Percentiles rank a stretch among this genome's conserved stretches.
Conservation (phyloP, 2,797 vertebrate genomes). For the Melanotaenia boesemani region DNA sequence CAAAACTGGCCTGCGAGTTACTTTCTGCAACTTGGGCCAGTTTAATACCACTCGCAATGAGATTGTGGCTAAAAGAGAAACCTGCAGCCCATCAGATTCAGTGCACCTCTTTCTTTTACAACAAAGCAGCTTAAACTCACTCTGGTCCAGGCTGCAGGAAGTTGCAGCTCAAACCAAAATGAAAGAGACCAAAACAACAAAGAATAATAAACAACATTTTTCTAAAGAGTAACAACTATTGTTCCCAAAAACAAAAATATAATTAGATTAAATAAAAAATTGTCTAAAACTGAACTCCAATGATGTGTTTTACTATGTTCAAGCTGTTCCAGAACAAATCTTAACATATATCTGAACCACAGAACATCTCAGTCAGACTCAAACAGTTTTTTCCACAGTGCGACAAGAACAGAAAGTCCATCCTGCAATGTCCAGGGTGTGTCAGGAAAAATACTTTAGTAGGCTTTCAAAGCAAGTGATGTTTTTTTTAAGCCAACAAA, state of each 20-base stretch:
- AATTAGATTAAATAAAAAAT: neutral
- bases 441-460: neutral
- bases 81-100: neutral
- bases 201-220: neutral
- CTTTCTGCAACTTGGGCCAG: too few relatives aligned
- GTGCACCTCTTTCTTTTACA: neutral
- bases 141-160: neutral
- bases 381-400: slow-evolving; percentile 3
- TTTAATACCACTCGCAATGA: too few relatives aligned
- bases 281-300: too few relatives aligned
- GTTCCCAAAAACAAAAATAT: neutral
- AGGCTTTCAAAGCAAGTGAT: neutral
- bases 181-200: neutral
- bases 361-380: neutral
- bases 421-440: neutral
- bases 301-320: too few relatives aligned
- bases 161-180: neutral
- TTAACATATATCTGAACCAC: neutral
- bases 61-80: too few relatives aligned
- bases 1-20: too few relatives aligned
- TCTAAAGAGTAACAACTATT: neutral
- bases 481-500: neutral
- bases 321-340: too few relatives aligned
- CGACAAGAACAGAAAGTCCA: neutral
- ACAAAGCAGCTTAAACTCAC: neutral